Evolutionary conservation across 92 coral and sea anemone species (phyloP).

Genomic region (Epizoanthus rinbou): DNA sequence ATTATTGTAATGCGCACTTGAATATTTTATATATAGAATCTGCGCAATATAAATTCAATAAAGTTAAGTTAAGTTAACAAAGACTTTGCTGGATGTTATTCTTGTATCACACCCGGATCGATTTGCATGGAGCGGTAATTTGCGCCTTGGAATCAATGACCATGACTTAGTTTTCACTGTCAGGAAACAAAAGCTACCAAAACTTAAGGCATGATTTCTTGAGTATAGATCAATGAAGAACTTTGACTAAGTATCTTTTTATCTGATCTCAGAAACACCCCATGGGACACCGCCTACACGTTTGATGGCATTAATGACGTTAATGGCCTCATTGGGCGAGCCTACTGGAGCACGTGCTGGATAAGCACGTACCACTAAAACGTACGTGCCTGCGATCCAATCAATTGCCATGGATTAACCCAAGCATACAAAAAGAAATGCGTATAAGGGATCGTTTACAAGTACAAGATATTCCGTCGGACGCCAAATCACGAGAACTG

Average conservation of each 20-base stretch:
- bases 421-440: conserved; percentile 47
- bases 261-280: conserved; percentile 34
- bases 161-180: conserved; percentile 54
- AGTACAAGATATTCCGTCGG: conserved; percentile 55
- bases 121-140: conserved; percentile 48
- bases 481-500: conserved; percentile 32
- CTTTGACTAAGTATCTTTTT: conserved; percentile 21
- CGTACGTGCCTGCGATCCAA: conserved; percentile 18
- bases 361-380: conserved; percentile 39
- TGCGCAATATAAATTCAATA: too few relatives aligned
- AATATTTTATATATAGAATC: too few relatives aligned
- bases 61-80: too few relatives aligned
- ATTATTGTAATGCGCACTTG: too few relatives aligned
- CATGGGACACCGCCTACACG: conserved; percentile 52
- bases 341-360: conserved; percentile 25
- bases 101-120: conserved; percentile 66
- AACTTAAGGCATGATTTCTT: conserved; percentile 46
- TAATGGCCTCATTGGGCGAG: conserved; percentile 49
- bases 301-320: conserved; percentile 45
- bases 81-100: conserved; percentile 58
- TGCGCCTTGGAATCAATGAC: conserved; percentile 55
- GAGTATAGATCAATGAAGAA: conserved; percentile 60
- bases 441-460: conserved; percentile 45
- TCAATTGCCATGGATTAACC: conserved; percentile 55
- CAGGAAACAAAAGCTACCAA: conserved; percentile 58